Conservation (phyloP, 2,113 vertebrate species). For the Oostethus manadensis region DNA sequence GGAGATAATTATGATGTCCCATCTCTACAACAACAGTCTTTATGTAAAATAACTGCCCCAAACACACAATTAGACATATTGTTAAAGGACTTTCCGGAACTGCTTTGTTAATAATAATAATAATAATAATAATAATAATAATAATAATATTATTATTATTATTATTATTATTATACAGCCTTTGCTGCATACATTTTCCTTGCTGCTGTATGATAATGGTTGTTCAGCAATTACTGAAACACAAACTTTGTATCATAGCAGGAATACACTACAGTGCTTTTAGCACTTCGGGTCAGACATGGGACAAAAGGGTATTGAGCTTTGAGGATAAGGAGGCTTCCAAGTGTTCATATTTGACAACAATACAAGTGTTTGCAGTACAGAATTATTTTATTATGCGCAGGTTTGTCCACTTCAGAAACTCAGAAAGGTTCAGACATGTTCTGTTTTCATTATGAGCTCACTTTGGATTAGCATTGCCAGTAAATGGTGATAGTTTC, state of each 20-base stretch:
- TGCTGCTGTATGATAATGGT: slow-evolving; percentile 55
- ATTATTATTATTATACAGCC: too few species aligned
- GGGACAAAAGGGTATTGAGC: slow-evolving; percentile 27
- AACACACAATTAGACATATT: slow-evolving; percentile 1
- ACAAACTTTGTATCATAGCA: slow-evolving; percentile 11
- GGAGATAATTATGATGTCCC: slow-evolving; percentile 29
- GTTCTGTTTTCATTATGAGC: background rate
- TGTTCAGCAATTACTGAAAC: slow-evolving; percentile 42
- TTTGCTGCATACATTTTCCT: slow-evolving; percentile 26
- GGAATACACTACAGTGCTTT: slow-evolving; percentile 13
- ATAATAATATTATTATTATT: too few species aligned
- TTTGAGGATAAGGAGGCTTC: slow-evolving; percentile 17
- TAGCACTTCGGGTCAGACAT: slow-evolving; percentile 21
- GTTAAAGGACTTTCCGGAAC: slow-evolving; percentile 18
- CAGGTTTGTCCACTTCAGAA: background rate
- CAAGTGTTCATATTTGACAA: slow-evolving; percentile 15
- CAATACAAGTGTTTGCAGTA: slow-evolving; percentile 13
- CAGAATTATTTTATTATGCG: background rate
- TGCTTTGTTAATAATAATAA: too few species aligned
- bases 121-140: too few species aligned
- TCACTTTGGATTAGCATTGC: slow-evolving; percentile 1
- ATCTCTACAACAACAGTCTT: slow-evolving; percentile 25
- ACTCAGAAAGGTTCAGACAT: slow-evolving; percentile 2
- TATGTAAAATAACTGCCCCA: slow-evolving; percentile 31
- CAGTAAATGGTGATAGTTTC: background rate